These are phyloP conservation scores for Andricus quercusramuli DNA, from an alignment of 2,888 invertebrate species.

Conservation along the genomic window DNA sequence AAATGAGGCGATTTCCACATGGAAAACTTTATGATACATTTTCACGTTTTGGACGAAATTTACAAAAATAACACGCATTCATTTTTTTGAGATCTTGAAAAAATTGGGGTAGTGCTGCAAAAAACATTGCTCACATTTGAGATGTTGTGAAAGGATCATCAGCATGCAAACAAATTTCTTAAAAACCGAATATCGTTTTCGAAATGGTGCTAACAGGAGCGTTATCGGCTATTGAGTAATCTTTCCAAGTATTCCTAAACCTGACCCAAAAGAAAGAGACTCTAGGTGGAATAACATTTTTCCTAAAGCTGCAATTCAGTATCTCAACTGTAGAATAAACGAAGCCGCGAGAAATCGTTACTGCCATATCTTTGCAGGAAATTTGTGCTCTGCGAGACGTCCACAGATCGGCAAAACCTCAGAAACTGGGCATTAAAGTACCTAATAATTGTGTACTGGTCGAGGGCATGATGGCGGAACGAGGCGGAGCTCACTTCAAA, in stretches of 20 bases:
- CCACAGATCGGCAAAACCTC: conserved; percentile 41
- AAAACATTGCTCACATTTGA: no score
- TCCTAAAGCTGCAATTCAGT: background rate
- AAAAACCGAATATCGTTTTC: background rate
- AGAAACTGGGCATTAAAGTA: conserved; percentile 61
- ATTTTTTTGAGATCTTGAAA: no score
- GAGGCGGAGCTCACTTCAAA: conserved; percentile 72
- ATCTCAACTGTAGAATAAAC: conserved; percentile 35
- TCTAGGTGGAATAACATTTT: background rate
- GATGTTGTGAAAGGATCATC: no score
- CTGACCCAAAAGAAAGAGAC: background rate
- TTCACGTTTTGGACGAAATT: no score
- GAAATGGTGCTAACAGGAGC: background rate
- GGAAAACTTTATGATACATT: no score
- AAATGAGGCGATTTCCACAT: no score
- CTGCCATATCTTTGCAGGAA: conserved; percentile 13
- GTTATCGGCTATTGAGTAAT: background rate
- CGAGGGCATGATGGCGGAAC: conserved; percentile 72
- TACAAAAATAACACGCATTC: no score
- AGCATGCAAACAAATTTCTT: no score
- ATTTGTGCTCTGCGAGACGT: conserved; percentile 32
- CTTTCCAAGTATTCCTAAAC: background rate
- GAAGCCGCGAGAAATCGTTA: conserved; percentile 37
- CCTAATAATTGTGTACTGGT: conserved; percentile 73
- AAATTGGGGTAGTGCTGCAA: no score